Percentiles rank a stretch among this genome's conserved stretches.
phyloP scores from a whole-genome alignment of 2,797 vertebrate species.

The Fistularia commersonii region DNA sequence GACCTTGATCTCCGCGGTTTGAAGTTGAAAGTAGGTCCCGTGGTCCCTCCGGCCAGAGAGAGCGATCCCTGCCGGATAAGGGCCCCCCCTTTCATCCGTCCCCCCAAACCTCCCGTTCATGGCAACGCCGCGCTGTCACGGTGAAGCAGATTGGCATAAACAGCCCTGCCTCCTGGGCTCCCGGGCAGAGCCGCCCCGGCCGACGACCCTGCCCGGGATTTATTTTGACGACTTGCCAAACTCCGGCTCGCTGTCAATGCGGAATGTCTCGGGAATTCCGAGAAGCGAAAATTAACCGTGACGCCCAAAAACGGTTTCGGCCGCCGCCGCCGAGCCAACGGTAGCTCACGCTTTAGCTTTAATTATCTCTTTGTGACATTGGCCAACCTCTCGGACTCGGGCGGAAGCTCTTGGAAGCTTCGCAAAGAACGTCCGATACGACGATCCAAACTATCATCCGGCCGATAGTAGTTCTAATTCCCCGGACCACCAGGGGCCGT shows the following conservation, averaged over 20 bases:
- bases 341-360: conserved; percentile 22
- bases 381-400: no score
- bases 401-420: no score
- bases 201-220: conserved; percentile 48
- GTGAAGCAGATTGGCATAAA: conserved; percentile 64
- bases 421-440: no score
- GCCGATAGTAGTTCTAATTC: no score
- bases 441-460: no score
- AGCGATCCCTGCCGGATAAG: conserved; percentile 75
- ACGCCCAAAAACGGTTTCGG: conserved; percentile 37
- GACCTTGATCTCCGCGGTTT: conserved; percentile 76
- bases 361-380: not conserved
- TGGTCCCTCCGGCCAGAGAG: conserved; percentile 65
- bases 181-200: conserved; percentile 40
- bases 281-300: conserved; percentile 47
- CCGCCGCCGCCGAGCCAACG: conserved; percentile 23
- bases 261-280: conserved; percentile 43
- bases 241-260: conserved; percentile 41
- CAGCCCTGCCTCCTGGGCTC: conserved; percentile 52
- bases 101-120: conserved; percentile 74
- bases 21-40: conserved; percentile 77
- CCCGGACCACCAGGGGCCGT: no score
- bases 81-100: conserved; percentile 78
- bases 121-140: conserved; percentile 60
- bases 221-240: conserved; percentile 59